These are phyloP conservation scores for Dryocosmus kuriphilus DNA, from an alignment of 2,888 invertebrate species.

Conservation along the genomic window DNA sequence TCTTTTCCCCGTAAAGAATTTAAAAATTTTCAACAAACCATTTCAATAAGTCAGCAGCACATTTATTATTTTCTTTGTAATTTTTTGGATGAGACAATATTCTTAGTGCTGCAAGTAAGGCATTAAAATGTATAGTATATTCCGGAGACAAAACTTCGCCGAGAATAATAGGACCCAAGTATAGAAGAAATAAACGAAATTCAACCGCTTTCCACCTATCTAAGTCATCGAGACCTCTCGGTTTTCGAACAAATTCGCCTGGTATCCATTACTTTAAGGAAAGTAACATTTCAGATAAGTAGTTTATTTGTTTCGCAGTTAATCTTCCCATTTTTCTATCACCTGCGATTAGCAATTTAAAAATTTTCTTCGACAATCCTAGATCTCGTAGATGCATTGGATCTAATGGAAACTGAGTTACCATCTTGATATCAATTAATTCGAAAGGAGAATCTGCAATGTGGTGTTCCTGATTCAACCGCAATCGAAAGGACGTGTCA, in stretches of 20 bases:
- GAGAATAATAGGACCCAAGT: too few relatives aligned
- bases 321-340: neutral
- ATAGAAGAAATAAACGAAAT: too few relatives aligned
- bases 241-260: neutral
- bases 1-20: neutral
- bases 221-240: neutral
- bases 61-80: too few relatives aligned
- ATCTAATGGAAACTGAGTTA: slow-evolving; percentile 10
- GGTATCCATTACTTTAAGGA: neutral
- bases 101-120: too few relatives aligned
- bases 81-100: too few relatives aligned
- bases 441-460: slow-evolving; percentile 9
- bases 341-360: slow-evolving; percentile 5
- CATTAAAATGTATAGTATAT: too few relatives aligned
- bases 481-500: neutral
- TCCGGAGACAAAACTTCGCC: too few relatives aligned
- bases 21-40: too few relatives aligned
- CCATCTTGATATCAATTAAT: neutral
- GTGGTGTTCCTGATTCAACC: slow-evolving; percentile 3
- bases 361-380: slow-evolving; percentile 1
- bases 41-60: too few relatives aligned
- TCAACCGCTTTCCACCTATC: too few relatives aligned
- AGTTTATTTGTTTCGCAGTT: neutral
- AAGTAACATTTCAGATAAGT: neutral
- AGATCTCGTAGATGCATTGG: slow-evolving; percentile 6